Conservation (phyloP, 2,113 vertebrate species). For the Gobius niger region DNA sequence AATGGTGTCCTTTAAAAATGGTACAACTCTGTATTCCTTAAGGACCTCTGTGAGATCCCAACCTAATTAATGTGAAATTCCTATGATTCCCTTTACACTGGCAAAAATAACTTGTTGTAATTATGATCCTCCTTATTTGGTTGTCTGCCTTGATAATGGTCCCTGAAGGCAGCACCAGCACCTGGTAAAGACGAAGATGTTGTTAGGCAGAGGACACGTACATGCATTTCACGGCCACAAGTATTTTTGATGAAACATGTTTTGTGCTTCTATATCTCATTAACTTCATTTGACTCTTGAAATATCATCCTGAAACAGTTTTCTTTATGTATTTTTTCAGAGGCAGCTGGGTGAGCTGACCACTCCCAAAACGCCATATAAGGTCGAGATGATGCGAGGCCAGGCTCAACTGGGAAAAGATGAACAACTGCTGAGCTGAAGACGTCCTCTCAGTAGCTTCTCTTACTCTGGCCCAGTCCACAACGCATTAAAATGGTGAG, state of each 20-base stretch:
- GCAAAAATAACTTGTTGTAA: constrained; percentile 45
- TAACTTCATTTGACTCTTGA: too few species aligned
- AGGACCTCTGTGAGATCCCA: background rate
- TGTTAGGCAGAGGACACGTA: constrained; percentile 34
- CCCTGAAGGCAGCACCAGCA: constrained; percentile 49
- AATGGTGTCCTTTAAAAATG: too few species aligned
- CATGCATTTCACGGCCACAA: constrained; percentile 11
- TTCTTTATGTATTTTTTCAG: constrained; percentile 30
- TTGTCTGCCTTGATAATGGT: constrained; percentile 29
- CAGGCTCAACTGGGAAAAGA: constrained; percentile 44
- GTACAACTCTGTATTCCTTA: background rate
- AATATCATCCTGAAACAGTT: too few species aligned
- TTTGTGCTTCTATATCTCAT: too few species aligned
- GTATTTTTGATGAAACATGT: too few species aligned
- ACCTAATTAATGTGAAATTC: constrained; percentile 35
- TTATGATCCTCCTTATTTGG: constrained; percentile 56
- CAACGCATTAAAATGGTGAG: constrained; percentile 46
- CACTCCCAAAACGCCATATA: constrained; percentile 58
- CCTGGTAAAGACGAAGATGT: constrained; percentile 53
- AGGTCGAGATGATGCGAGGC: constrained; percentile 38
- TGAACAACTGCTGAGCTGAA: constrained; percentile 30
- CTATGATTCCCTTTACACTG: constrained; percentile 32
- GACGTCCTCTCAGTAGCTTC: constrained; percentile 16
- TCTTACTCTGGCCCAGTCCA: constrained; percentile 20
- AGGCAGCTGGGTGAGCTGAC: constrained; percentile 24